Base-by-base conservation (phyloP, 2,888 invertebrate genomes). In the Ligdia adustata region DNA sequence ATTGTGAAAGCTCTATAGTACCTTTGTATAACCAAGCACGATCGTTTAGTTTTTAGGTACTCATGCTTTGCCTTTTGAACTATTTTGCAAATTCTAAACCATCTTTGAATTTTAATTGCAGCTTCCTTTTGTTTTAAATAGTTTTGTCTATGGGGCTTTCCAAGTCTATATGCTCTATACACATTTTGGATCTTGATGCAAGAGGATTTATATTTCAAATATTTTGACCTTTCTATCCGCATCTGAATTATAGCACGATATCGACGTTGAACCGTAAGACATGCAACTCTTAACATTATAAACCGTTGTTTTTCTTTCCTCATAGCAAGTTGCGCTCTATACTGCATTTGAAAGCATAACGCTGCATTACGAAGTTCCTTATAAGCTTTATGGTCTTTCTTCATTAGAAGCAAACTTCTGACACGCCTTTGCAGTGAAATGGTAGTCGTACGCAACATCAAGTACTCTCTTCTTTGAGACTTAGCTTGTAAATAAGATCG, bases 11-110 rank as follows among this genome's bases (percentile, higher is more conserved):
- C 77, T 59, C 72, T 77, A 50, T 83, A 92, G 13, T 68, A 59
- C 55, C 64, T 77, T 67, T 93, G 92, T 27, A 93, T 82, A 2
- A 72, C 57, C 0, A 80, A 50, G 34, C 79, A 79, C 1, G 91
- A 86, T 38, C 73, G 64, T 55, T 75, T 83, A 0, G 64, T 60
- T 24, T 67, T 57, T 35, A 70, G 56, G 51, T 71, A 86, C 37
- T 74, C 54, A 20, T 73, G 57, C 58, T 72, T 68, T 1, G 74
- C 45, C 55, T 65, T 55, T 57, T 67, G 69, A 7, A 66, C 62
- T 55, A 65, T 69, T 52, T 62, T 73, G 27, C 63, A 64, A 46
- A 60, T 71, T 63, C 86, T 82, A 63, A 85, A 92, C 85, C 88
- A 89, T 3, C 53, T 62, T 66, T 93, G 92, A 27, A 93, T 82